Base-by-base conservation (phyloP, 2,797 vertebrate genomes). In the Sarcoramphus papa region DNA sequence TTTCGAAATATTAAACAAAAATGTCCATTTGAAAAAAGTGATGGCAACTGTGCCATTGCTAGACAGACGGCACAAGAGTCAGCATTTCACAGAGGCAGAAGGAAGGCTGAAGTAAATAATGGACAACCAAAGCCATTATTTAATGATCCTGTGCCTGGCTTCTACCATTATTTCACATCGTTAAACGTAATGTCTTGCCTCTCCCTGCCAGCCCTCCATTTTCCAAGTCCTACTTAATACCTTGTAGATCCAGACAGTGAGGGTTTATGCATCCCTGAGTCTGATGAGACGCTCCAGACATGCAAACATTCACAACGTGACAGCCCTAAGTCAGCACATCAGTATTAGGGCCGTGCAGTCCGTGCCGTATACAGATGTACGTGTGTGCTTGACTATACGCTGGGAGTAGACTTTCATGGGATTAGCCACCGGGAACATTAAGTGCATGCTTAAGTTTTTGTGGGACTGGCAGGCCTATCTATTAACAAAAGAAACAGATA, bases 401-500 rank as follows among this genome's bases (percentile, higher is more conserved):
- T 82, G 67, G 81, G 89, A 95, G n/a, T 30, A 92, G 65, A 30
- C 35, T 96, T 93, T 11, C 59, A 28, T 65, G 81, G 96, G 92
- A 92, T 95, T 93, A 95, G 79, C 76, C 67, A 75, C 62, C 1
- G 54, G 65, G 92, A 96, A 96, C 91, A 75, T 64, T 75, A 78
- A 95, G 57, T 80, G 64, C 83, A 27, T 45, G 64, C 54, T 91
- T 48, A 62, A 76, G 62, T 60, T 85, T 90, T 65, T 93, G 94
- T 91, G 94, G 93, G 87, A 81, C 89, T 75, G 85, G 73, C 79
- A 94, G 73, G 25, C 74, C 86, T 89, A 93, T 86, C 87, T 85
- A n/a, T 86, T 84, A 88, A 88, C 75, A 89, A 85, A 91, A 91
- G 87, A 90, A 90, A 84, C 54, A 78, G 86, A 96, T 92, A 88